Percentiles rank a stretch among this genome's conserved stretches.
Evolutionary conservation across 2,113 vertebrate genomes (phyloP).

Genomic region (Pomatorhinus ruficollis): DNA sequence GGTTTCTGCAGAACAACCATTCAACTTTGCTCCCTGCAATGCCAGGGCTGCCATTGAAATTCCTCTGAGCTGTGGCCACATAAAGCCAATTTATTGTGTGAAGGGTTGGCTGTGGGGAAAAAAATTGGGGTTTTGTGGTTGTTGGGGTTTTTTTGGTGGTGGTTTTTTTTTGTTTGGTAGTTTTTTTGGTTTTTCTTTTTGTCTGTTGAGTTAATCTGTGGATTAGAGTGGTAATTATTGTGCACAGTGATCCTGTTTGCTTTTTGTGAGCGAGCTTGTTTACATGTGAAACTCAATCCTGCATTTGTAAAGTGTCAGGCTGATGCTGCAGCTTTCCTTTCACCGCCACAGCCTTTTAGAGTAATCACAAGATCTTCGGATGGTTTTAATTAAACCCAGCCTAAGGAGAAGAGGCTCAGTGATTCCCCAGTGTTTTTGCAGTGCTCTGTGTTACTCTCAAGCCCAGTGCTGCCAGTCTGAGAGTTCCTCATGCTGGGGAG

Average conservation of each 20-base stretch:
- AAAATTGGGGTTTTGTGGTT: neutral
- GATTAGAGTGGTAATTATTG: neutral
- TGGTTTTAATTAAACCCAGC: neutral
- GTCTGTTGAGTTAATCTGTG: neutral
- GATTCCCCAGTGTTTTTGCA: neutral
- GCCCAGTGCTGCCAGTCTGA: neutral
- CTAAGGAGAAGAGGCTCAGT: neutral
- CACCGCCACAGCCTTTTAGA: neutral
- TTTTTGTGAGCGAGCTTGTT: neutral
- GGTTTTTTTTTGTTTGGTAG: too few species aligned
- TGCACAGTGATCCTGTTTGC: neutral
- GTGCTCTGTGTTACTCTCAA: neutral
- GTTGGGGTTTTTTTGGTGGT: neutral
- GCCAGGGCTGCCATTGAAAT: neutral
- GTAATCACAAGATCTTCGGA: neutral
- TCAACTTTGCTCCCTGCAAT: neutral
- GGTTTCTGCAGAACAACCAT: neutral
- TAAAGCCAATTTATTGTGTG: neutral
- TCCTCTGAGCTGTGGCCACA: neutral
- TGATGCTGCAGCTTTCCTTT: neutral
- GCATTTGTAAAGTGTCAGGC: neutral
- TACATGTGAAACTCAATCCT: neutral
- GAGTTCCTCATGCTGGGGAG: neutral
- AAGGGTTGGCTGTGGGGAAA: neutral
- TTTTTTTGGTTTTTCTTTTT: neutral